Evolutionary conservation across 1,140 invertebrate species (phyloP).

Genomic region (Meteorus sp.): DNA sequence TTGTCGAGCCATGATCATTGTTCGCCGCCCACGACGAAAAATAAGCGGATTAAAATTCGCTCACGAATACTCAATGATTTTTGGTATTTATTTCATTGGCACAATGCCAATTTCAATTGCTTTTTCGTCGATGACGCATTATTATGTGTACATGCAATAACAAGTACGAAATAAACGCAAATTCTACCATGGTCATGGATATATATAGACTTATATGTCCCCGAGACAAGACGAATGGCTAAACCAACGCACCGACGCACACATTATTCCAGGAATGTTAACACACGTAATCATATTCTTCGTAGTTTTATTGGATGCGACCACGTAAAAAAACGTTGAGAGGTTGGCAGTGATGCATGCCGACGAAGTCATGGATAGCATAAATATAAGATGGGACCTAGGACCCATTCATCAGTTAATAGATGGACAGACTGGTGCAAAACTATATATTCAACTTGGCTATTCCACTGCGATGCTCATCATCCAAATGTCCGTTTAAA

Average conservation of each 20-base stretch:
- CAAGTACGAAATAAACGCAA: not conserved
- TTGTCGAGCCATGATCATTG: too few species aligned
- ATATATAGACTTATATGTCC: not conserved
- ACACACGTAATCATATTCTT: conserved; percentile 49
- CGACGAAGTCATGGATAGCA: conserved; percentile 43
- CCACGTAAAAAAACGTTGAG: conserved; percentile 42
- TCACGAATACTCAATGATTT: not conserved
- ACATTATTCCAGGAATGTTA: conserved; percentile 48
- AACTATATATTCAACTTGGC: too few species aligned
- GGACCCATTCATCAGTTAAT: conserved; percentile 43
- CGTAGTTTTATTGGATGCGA: conserved; percentile 40
- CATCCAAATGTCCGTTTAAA: too few species aligned
- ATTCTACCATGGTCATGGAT: not conserved
- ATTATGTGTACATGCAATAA: too few species aligned
- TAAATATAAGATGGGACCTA: conserved; percentile 48
- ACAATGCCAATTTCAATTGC: not conserved
- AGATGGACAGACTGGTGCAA: conserved; percentile 17
- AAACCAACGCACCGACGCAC: conserved; percentile 15
- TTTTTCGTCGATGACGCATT: too few species aligned
- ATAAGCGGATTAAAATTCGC: not conserved
- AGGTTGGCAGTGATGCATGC: conserved; percentile 50
- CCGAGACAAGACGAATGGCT: conserved; percentile 7
- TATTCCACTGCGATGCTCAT: too few species aligned
- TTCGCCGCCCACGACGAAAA: too few species aligned
- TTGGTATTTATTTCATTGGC: not conserved